Conservation (phyloP, 2,113 vertebrate species). For the Phasianus colchicus region DNA sequence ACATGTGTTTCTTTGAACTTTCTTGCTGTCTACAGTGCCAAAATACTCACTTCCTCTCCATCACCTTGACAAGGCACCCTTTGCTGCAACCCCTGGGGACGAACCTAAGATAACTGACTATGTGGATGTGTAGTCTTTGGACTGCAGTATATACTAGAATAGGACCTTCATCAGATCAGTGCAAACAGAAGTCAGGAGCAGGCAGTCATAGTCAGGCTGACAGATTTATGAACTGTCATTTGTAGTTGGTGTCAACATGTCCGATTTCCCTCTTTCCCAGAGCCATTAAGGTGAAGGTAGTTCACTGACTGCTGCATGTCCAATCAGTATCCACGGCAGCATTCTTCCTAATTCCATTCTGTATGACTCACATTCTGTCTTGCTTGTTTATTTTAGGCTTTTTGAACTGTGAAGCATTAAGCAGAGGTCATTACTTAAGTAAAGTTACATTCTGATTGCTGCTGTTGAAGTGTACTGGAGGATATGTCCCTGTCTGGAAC, state of each 20-base stretch:
- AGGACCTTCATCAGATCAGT: background rate
- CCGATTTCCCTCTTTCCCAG: background rate
- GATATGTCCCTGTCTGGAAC: background rate
- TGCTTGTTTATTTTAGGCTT: background rate
- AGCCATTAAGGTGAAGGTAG: background rate
- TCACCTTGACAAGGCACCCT: background rate
- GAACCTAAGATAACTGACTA: background rate
- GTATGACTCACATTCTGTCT: constrained; percentile 15
- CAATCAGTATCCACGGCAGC: accelerated
- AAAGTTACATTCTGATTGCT: background rate
- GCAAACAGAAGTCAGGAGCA: background rate
- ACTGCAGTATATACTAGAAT: background rate
- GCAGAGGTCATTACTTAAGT: background rate
- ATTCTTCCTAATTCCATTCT: background rate
- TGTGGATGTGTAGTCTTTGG: background rate
- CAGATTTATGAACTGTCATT: background rate
- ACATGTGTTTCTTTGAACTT: background rate
- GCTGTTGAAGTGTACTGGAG: background rate
- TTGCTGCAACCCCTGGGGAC: background rate
- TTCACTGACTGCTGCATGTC: background rate
- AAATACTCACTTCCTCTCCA: background rate
- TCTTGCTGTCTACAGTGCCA: background rate
- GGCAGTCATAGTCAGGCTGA: background rate
- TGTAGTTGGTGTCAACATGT: background rate
- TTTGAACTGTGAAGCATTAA: background rate